Evolutionary conservation across 2,888 invertebrate genomes (phyloP).

Genomic region (Harpalus rufipes): DNA sequence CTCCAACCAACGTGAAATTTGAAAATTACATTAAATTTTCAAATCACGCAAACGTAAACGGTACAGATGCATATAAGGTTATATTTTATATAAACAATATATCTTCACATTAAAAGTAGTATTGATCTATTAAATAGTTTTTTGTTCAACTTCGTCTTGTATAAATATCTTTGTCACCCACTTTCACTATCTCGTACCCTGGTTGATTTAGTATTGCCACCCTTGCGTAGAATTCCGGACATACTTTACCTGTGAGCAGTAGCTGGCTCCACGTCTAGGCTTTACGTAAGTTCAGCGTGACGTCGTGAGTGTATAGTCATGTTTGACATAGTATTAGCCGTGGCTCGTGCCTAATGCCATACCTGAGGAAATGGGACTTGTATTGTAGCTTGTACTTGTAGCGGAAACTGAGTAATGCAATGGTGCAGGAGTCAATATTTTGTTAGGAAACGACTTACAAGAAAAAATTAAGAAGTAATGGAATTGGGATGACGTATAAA

Average conservation of each 20-base stretch:
- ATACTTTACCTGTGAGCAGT: conserved; percentile 26
- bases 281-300: conserved; percentile 60
- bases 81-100: no score
- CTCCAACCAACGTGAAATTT: no score
- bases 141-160: no score
- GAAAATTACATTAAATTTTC: no score
- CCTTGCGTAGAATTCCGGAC: conserved; percentile 21
- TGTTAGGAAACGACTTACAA: neutral
- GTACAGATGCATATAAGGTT: no score
- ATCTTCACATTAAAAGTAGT: no score
- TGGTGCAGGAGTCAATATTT: neutral
- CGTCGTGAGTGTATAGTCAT: conserved; percentile 61
- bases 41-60: no score
- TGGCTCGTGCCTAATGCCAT: conserved; percentile 49
- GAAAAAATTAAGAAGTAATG: neutral
- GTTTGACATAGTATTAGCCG: conserved; percentile 52
- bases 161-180: neutral
- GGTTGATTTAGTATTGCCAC: conserved; percentile 4
- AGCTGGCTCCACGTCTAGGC: conserved; percentile 28
- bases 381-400: neutral
- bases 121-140: no score
- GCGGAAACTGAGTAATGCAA: conserved; percentile 28
- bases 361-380: conserved; percentile 42
- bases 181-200: neutral
- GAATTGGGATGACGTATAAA: no score